Conservation (phyloP, 2,888 invertebrate genomes). For the Epinotia bilunana region DNA sequence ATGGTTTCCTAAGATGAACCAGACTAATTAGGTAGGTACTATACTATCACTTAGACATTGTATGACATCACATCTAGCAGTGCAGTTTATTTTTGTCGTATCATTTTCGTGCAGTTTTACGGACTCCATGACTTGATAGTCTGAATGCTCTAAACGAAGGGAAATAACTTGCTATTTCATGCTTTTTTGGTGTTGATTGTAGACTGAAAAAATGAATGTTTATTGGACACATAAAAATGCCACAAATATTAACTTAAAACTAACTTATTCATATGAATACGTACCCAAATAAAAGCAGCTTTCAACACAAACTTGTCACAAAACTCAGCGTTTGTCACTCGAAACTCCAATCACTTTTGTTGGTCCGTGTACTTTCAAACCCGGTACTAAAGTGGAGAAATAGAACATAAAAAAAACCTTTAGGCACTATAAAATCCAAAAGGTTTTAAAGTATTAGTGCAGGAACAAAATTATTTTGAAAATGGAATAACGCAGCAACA, state of each 20-base stretch:
- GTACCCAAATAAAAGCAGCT: conserved; percentile 35
- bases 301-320: conserved; percentile 39
- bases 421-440: not conserved
- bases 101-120: no score
- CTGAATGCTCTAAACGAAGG: not conserved
- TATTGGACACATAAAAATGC: not conserved
- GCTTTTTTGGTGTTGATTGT: not conserved
- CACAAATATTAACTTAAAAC: not conserved
- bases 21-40: not conserved
- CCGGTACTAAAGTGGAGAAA: conserved; percentile 2
- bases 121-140: no score
- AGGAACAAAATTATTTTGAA: no score
- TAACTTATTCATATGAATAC: conserved; percentile 1
- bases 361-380: conserved; percentile 44
- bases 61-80: no score
- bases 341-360: conserved; percentile 27
- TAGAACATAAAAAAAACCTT: not conserved
- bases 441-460: not conserved
- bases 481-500: not conserved
- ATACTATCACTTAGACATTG: not conserved
- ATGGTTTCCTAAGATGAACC: no score
- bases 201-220: not conserved
- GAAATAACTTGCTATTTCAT: not conserved
- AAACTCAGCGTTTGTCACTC: conserved; percentile 37
- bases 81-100: no score